These are phyloP conservation scores for Pseudococcus longispinus DNA, from an alignment of 2,888 invertebrate species.

Conservation along the genomic window DNA sequence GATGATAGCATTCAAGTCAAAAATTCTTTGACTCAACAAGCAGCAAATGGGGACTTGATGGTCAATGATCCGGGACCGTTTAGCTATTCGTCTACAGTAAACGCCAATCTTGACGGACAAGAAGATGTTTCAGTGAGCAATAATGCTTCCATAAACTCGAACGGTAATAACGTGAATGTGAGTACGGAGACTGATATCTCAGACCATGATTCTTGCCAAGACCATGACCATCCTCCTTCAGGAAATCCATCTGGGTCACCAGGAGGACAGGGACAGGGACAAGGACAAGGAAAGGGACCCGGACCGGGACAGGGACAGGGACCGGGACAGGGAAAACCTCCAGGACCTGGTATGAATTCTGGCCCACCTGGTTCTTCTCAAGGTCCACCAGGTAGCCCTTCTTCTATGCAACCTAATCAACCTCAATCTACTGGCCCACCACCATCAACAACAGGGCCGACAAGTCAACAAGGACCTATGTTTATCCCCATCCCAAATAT, in stretches of 20 bases:
- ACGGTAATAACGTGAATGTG: not conserved
- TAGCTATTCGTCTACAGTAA: not conserved
- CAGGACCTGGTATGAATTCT: not conserved
- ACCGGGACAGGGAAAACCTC: not conserved
- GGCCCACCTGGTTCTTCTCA: not conserved
- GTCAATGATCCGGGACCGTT: not conserved
- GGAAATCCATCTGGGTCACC: not conserved
- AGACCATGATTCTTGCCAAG: not conserved
- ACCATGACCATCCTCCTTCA: not conserved
- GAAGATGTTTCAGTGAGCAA: not conserved
- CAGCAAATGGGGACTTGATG: not conserved
- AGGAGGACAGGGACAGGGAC: not conserved
- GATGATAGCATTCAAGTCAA: not conserved
- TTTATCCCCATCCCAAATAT: no score
- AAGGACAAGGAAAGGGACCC: not conserved
- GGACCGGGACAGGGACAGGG: not conserved
- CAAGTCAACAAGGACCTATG: not conserved
- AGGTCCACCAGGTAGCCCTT: not conserved
- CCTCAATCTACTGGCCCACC: not conserved
- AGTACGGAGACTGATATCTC: conserved; percentile 13
- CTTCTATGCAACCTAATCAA: not conserved
- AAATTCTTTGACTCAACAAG: not conserved
- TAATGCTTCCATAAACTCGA: not conserved
- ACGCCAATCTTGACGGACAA: not conserved
- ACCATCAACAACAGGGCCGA: not conserved